Conservation (phyloP, 2,888 invertebrate species). For the Papilio protenor region DNA sequence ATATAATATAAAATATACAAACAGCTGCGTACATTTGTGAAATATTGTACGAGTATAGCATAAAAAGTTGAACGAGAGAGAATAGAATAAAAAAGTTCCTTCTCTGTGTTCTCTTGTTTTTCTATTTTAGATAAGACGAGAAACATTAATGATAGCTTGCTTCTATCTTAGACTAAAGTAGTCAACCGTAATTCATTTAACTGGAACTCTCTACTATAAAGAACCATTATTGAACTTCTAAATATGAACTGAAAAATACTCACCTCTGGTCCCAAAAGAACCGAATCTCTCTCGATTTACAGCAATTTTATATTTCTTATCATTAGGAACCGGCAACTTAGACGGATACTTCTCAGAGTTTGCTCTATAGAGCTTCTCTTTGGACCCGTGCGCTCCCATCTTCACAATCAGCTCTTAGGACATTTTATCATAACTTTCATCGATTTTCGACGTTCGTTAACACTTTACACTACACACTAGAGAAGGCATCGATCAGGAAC, state of each 20-base stretch:
- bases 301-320: conserved; percentile 84
- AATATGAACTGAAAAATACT: conserved; percentile 51
- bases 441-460: conserved; percentile 29
- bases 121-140: too few relatives aligned
- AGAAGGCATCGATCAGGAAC: conserved; percentile 18
- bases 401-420: conserved; percentile 69
- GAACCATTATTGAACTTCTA: conserved; percentile 1
- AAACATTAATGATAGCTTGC: too few relatives aligned
- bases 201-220: not conserved
- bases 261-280: conserved; percentile 88
- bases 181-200: not conserved
- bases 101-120: too few relatives aligned
- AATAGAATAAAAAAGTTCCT: too few relatives aligned
- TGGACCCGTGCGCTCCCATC: conserved; percentile 91
- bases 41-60: too few relatives aligned
- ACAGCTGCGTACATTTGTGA: not conserved
- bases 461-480: conserved; percentile 2
- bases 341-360: conserved; percentile 86
- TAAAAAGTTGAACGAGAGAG: too few relatives aligned
- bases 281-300: conserved; percentile 88
- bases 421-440: conserved; percentile 57
- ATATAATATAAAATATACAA: not conserved
- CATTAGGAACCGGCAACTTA: conserved; percentile 82
- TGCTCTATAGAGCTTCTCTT: conserved; percentile 88
- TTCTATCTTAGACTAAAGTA: not conserved